These are phyloP conservation scores for Lateolabrax maculatus DNA, from an alignment of 2,797 vertebrate species.

Conservation along the genomic window DNA sequence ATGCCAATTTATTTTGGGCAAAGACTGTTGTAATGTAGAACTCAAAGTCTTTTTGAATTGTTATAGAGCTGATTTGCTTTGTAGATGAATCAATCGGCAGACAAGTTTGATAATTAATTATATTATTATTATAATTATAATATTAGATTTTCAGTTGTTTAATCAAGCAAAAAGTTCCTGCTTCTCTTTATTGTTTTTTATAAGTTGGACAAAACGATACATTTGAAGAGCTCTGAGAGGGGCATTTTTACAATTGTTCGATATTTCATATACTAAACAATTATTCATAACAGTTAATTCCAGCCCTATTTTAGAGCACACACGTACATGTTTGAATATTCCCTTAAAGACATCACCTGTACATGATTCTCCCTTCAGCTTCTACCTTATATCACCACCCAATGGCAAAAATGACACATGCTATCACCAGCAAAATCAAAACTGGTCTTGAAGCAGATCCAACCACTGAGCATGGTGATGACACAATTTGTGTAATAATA, in stretches of 20 bases:
- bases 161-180: neutral
- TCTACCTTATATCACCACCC: neutral
- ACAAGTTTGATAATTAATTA: neutral
- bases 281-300: neutral
- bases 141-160: neutral
- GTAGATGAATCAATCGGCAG: neutral
- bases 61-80: neutral
- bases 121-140: no score
- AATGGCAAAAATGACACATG: constrained; percentile 23
- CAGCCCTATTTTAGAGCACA: neutral
- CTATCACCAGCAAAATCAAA: constrained; percentile 3
- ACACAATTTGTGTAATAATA: constrained; percentile 20
- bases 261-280: neutral
- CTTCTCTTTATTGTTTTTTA: neutral
- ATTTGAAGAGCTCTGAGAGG: neutral
- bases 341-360: neutral
- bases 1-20: neutral
- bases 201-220: neutral
- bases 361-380: neutral
- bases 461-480: constrained; percentile 14
- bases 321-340: neutral
- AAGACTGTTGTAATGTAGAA: neutral
- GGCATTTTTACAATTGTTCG: neutral
- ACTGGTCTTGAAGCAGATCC: neutral
- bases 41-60: neutral